phyloP scores from a whole-genome alignment of 2,888 invertebrate genomes.

The Chesias legatella region DNA sequence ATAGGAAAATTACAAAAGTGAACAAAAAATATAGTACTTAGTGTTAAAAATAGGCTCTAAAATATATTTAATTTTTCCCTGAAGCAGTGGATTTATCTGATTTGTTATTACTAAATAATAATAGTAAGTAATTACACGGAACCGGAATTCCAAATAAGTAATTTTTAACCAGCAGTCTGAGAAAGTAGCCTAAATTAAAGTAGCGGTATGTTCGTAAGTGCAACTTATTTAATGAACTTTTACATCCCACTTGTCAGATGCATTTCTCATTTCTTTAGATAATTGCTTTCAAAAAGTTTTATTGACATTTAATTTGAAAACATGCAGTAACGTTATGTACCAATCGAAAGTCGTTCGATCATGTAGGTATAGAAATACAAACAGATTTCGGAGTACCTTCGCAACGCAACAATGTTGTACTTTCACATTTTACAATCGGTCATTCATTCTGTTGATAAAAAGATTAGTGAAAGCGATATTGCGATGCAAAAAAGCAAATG shows the following conservation, averaged over 20 bases:
- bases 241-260: conserved; percentile 31
- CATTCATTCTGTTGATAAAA: conserved; percentile 71
- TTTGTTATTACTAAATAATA: neutral
- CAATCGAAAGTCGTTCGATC: conserved; percentile 51
- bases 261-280: conserved; percentile 35
- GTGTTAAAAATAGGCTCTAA: too few relatives aligned
- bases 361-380: conserved; percentile 43
- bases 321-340: conserved; percentile 44
- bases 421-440: conserved; percentile 71
- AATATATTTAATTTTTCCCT: too few relatives aligned
- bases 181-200: conserved; percentile 54
- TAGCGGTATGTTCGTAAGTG: conserved; percentile 46
- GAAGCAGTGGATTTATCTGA: too few relatives aligned
- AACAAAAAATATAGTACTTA: too few relatives aligned
- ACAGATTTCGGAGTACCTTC: conserved; percentile 33
- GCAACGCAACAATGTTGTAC: conserved; percentile 58
- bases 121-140: too few relatives aligned
- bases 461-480: conserved; percentile 75
- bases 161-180: conserved; percentile 35
- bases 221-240: conserved; percentile 45
- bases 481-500: conserved; percentile 71
- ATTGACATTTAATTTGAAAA: conserved; percentile 40
- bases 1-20: too few relatives aligned
- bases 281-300: conserved; percentile 40
- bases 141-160: conserved; percentile 29